Evolutionary conservation across 2,888 invertebrate species (phyloP).

Genomic region (Dryocosmus kuriphilus): DNA sequence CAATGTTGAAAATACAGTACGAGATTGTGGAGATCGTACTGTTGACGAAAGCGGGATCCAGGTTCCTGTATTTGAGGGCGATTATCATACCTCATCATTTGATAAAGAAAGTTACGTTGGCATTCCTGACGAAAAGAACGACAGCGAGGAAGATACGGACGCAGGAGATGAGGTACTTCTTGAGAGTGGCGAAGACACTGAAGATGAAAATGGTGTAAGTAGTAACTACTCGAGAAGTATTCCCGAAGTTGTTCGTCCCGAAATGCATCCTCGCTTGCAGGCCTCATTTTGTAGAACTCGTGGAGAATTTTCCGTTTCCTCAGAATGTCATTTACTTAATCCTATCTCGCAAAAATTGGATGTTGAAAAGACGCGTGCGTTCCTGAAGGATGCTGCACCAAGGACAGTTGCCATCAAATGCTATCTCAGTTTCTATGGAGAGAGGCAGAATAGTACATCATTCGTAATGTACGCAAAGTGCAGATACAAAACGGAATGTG

Average conservation of each 20-base stretch:
- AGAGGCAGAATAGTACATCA: neutral
- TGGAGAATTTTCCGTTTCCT: neutral
- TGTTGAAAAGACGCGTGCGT: neutral
- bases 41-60: too few species aligned
- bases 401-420: neutral
- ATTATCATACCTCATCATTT: too few species aligned
- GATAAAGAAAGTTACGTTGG: too few species aligned
- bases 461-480: neutral
- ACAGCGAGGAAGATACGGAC: neutral
- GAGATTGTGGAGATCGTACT: too few species aligned
- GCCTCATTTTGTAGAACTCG: neutral
- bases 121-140: too few species aligned
- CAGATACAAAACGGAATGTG: neutral
- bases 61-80: too few species aligned
- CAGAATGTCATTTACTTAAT: neutral
- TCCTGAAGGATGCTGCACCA: neutral
- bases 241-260: neutral
- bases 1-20: too few species aligned
- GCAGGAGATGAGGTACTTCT: too few species aligned
- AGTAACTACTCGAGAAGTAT: neutral
- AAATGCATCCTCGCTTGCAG: neutral
- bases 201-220: rapidly evolving
- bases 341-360: neutral
- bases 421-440: neutral
- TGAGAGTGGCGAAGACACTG: neutral